Conservation (phyloP, 2,797 vertebrate genomes). For the Sciurus carolinensis region DNA sequence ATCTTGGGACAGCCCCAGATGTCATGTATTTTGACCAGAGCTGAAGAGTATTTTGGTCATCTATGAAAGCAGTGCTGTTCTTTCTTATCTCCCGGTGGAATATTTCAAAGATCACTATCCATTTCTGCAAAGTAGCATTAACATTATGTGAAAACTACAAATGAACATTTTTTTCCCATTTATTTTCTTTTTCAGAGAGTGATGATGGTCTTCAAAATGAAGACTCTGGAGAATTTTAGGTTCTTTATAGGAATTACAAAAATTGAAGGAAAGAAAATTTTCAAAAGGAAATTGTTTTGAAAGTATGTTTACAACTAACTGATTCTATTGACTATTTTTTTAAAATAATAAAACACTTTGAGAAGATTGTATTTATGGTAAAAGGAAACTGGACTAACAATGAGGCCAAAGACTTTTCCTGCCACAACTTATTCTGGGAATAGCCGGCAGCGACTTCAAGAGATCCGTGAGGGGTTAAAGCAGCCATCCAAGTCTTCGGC, state of each 20-base stretch:
- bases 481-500: constrained; percentile 96
- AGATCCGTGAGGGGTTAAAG: constrained; percentile 98
- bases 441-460: constrained; percentile 97
- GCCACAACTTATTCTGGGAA: constrained; percentile 98
- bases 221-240: constrained; percentile 80
- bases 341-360: constrained; percentile 74
- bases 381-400: constrained; percentile 91
- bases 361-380: constrained; percentile 90
- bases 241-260: constrained; percentile 83
- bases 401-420: constrained; percentile 99
- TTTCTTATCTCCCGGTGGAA: not conserved
- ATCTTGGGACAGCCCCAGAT: not conserved
- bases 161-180: constrained; percentile 63
- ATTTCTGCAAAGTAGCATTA: constrained; percentile 42
- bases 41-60: not conserved
- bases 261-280: constrained; percentile 85
- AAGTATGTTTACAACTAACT: constrained; percentile 89
- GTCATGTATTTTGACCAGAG: not conserved
- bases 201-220: constrained; percentile 84
- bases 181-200: constrained; percentile 87
- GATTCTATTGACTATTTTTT: constrained; percentile 76
- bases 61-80: not conserved
- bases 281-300: constrained; percentile 81
- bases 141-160: constrained; percentile 53
- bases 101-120: constrained; percentile 2